Evolutionary conservation across 2,113 vertebrate genomes (phyloP), one percentile per base, ranked within the genome.

Genomic region (Ceyx cyanopectus): DNA sequence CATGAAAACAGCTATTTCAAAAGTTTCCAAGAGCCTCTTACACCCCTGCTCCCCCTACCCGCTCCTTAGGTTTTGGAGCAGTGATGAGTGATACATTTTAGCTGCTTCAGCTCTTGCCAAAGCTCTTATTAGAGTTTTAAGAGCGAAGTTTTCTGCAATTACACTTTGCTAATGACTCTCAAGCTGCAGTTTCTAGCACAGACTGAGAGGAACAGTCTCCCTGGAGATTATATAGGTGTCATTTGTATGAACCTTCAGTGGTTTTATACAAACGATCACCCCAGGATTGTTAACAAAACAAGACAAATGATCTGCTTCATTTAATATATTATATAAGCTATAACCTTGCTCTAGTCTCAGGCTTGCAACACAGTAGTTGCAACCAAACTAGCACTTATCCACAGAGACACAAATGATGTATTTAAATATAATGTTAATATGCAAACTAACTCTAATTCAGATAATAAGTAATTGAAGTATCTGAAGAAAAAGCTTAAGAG

Each of bases 41-140:
- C 11, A 50, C 21, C 23, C 48, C 48, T 50, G 81, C 78, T 62
- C 66, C 12, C 43, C 41, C 63, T 30, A 16, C 76, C 80, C 80
- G 24, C 82, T 74, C 65, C 78, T 93, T 81, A 78, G 87, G 94
- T 97, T 97, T 88, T 93, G 83, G 48, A 88, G 74, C 92, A 91
- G 95, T 81, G 97, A 95, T 94, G 97, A 97, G 89, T 97, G 97
- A 97, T 76, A 74, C 57, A 93, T 92, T 85, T 90, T 94, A 93
- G 96, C 96, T 97, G 96, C 84, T 96, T 66, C 61, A 81, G 79
- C 87, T 75, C 61, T 57, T 63, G 48, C 86, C 29, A 73, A 48
- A 23, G 56, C 86, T 77, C 84, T 14, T 43, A 22, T 12, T 50
- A 65, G 60, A 67, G 32, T 17, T 21, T 74, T 41, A 68, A 46